Percentiles rank a stretch among this genome's conserved stretches.
Evolutionary conservation across 2,113 vertebrate genomes (phyloP).

Genomic region (Pteronura brasiliensis): DNA sequence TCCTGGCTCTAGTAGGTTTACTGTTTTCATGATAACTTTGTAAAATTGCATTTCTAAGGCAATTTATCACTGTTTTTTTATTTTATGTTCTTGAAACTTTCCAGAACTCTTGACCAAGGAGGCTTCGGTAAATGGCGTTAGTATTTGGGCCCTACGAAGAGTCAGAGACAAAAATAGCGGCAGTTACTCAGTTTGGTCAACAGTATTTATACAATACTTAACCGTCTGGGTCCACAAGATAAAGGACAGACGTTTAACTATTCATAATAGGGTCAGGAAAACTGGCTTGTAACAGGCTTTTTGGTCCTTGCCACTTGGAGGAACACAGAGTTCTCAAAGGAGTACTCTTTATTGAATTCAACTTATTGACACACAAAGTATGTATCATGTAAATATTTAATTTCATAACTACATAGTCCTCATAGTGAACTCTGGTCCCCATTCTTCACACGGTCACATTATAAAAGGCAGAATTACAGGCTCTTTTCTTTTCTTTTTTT

Average conservation of each 20-base stretch:
- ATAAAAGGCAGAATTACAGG: background rate
- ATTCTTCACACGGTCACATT: background rate
- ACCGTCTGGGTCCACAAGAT: background rate
- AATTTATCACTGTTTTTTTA: constrained; percentile 43
- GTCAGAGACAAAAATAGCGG: constrained; percentile 42
- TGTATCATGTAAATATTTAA: background rate
- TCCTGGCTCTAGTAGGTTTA: background rate
- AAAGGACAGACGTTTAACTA: constrained; percentile 13
- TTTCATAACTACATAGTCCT: background rate
- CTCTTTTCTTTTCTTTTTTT: too few relatives aligned
- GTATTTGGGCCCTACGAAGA: background rate
- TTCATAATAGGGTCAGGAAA: background rate
- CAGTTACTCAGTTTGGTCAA: background rate
- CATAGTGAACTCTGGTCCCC: background rate
- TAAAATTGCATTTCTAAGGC: constrained; percentile 43
- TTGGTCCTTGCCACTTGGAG: background rate
- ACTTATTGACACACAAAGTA: background rate
- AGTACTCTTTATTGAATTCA: background rate
- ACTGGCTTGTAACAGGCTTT: background rate
- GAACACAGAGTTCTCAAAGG: background rate
- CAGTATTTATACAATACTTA: constrained; percentile 42
- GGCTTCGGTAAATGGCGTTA: constrained; percentile 16
- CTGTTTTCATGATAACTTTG: background rate
- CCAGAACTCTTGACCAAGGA: constrained; percentile 45
- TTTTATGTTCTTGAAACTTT: constrained; percentile 53